Conservation (phyloP, 1,140 invertebrate species). For the Trachymyrmex cornetzi region DNA sequence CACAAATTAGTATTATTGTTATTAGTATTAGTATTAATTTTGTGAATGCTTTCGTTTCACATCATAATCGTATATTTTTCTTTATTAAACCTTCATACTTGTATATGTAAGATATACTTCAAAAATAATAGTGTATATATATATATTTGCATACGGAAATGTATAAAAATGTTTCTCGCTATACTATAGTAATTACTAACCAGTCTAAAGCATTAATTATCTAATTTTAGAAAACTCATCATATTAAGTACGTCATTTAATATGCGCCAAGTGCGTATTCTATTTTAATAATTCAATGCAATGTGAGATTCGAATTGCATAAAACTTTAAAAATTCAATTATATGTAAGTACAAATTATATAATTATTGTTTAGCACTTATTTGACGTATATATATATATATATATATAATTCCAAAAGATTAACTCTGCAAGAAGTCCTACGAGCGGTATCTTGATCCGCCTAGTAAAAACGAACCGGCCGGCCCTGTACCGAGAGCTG, state of each 20-base stretch:
- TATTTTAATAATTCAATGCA: neutral
- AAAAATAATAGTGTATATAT: neutral
- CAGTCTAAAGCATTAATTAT: neutral
- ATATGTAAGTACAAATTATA: neutral
- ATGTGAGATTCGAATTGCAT: neutral
- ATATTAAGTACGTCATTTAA: neutral
- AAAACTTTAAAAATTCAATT: neutral
- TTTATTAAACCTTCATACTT: neutral
- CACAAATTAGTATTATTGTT: conserved; percentile 4
- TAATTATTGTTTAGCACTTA: neutral
- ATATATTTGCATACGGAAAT: neutral
- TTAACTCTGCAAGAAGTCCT: conserved; percentile 48
- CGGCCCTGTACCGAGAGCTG: conserved; percentile 22
- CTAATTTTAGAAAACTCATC: neutral
- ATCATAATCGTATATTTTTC: neutral
- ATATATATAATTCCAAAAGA: conserved; percentile 52
- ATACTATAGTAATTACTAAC: neutral
- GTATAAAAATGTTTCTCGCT: neutral
- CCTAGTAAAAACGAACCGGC: conserved; percentile 34
- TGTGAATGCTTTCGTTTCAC: neutral
- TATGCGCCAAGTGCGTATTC: neutral
- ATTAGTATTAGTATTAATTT: no score
- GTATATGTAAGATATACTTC: neutral
- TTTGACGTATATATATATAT: neutral
- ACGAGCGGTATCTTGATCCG: conserved; percentile 40